These are phyloP conservation scores for Calameuta pallipes DNA, from an alignment of 2,888 invertebrate species.

Conservation along the genomic window DNA sequence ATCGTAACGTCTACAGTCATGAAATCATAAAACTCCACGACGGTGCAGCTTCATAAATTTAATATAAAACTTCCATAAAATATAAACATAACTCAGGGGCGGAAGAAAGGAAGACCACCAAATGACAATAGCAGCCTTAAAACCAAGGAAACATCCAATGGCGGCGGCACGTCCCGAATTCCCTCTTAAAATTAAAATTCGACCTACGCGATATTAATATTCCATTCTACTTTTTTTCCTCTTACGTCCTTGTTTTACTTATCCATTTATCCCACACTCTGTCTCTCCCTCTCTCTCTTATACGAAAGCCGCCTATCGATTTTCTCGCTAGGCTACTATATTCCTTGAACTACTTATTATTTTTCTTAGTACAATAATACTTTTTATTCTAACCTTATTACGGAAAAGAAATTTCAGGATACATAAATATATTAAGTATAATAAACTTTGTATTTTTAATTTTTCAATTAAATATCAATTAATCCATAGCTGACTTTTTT, in stretches of 20 bases:
- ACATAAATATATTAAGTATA: neutral
- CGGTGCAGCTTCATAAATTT: conserved; percentile 53
- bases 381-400: neutral
- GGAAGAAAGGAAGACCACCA: conserved; percentile 28
- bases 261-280: neutral
- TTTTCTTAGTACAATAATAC: neutral
- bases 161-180: conserved; percentile 33
- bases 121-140: conserved; percentile 42
- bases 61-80: conserved; percentile 59
- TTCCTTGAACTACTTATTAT: neutral
- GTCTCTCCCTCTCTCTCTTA: neutral
- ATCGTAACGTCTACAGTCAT: conserved; percentile 42
- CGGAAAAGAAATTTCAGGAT: neutral
- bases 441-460: neutral
- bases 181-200: conserved; percentile 44
- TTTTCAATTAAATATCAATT: neutral
- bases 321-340: neutral
- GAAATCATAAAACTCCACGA: conserved; percentile 50
- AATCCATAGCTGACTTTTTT: neutral
- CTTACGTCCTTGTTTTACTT: neutral
- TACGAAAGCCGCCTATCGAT: neutral
- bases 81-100: conserved; percentile 47
- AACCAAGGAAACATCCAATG: conserved; percentile 3
- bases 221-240: conserved; percentile 4
- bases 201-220: conserved; percentile 35